Evolutionary conservation across 2,113 vertebrate species (phyloP).

Genomic region (Rhadina sibilatrix): DNA sequence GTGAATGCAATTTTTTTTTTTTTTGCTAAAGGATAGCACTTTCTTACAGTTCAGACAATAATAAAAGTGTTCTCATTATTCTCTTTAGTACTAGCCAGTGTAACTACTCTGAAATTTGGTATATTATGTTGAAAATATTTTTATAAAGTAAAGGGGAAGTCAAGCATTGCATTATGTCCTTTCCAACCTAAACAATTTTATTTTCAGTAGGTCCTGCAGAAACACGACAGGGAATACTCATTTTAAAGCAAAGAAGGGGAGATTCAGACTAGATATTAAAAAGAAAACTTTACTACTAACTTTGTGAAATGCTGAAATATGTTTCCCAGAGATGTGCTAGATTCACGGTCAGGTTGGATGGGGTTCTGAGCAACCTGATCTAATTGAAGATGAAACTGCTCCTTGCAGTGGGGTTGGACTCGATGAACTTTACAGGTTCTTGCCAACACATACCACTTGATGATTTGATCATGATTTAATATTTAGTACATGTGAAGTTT

Average conservation of each 20-base stretch:
- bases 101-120: background rate
- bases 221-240: background rate
- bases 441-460: background rate
- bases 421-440: background rate
- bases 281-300: background rate
- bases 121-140: background rate
- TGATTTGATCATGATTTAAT: background rate
- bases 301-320: background rate
- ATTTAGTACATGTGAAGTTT: background rate
- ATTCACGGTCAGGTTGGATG: background rate
- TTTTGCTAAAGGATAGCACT: background rate
- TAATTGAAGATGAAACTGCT: background rate
- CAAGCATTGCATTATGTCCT: background rate
- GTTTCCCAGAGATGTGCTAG: background rate
- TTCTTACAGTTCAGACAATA: background rate
- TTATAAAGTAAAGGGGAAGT: background rate
- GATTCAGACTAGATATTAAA: background rate
- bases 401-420: rapidly evolving
- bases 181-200: background rate
- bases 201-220: background rate
- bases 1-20: background rate
- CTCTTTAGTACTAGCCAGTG: background rate
- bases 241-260: background rate
- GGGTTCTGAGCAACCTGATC: background rate
- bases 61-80: background rate